A percentile compares a stretch with the other conserved stretches of the same genome.
phyloP scores from a whole-genome alignment of 2,888 invertebrate genomes.

The Eupelmus urozonus region DNA sequence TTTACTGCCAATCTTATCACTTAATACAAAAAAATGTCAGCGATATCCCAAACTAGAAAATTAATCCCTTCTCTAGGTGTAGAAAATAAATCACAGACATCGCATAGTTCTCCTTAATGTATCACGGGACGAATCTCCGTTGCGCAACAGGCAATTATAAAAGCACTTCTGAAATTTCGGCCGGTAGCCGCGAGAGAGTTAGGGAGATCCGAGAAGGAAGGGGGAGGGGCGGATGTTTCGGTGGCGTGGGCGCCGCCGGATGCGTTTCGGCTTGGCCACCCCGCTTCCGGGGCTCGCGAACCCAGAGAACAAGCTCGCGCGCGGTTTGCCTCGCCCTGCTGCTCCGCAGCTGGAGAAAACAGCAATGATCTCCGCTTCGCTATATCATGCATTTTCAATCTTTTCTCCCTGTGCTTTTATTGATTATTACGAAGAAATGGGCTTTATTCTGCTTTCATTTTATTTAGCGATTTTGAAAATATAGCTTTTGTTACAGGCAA shows the following conservation, averaged over 20 bases:
- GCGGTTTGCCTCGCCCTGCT: not conserved
- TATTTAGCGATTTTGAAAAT: no score
- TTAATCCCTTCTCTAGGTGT: no score
- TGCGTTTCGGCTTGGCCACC: slow-evolving; percentile 30
- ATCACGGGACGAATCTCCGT: slow-evolving; percentile 17
- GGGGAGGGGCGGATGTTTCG: slow-evolving; percentile 45
- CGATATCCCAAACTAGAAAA: no score
- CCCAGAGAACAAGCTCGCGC: slow-evolving; percentile 19
- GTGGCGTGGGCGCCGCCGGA: slow-evolving; percentile 14
- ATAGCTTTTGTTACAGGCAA: no score
- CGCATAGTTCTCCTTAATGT: no score
- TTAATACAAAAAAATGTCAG: no score
- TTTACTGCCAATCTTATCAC: no score
- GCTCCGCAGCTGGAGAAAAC: not conserved
- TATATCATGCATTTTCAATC: not conserved
- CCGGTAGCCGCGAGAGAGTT: slow-evolving; percentile 22
- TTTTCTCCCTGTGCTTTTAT: no score
- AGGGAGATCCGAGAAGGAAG: not conserved
- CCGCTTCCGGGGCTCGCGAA: slow-evolving; percentile 24
- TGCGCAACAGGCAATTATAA: slow-evolving; percentile 36
- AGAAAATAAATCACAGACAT: no score
- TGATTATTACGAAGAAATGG: no score
- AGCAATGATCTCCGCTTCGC: not conserved
- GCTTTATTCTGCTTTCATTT: no score
- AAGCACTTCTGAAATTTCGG: slow-evolving; percentile 37